Evolutionary conservation across 37 sponge, comb jelly and placozoan genomes (phyloP), one percentile per base, ranked within the genome.

Genomic region (Haliclona indistincta): DNA sequence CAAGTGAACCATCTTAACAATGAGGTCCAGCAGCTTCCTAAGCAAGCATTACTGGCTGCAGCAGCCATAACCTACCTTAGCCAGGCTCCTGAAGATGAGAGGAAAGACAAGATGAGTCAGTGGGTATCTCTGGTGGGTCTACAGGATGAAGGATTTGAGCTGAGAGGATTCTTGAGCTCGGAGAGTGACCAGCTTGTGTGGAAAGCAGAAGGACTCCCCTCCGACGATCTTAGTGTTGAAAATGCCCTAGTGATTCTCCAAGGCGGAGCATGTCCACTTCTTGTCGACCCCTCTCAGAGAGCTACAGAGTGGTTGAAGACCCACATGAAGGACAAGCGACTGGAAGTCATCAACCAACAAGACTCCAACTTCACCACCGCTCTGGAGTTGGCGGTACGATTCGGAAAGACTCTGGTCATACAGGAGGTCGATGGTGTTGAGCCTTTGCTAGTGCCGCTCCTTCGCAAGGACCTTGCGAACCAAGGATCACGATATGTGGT

Each of bases 351-450:
- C 67, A 93, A 89, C 70, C 91, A 93, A 29, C 88, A 91, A 47
- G 96, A 91, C 55, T 67, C 76, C 47, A 95, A 93, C 54, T 95
- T 98, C 79, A 82, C 91, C 51, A 98, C 99, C 8, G 74, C 91
- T n/a, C 82, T 98, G 40, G 99, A 98, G 82, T 73, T 98, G 69
- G 87, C 93, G 3, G 91, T 98, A 34, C 44, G 99, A 38, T 98
- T 98, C 83, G 99, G 99, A 2, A 98, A 98, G 75, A 94, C 93
- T 5, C 84, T 98, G 29, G 38, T 98, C 45, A 92, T 98, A 41
- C 99, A 95, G 74, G 99, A 98, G 45, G 91, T 95, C 41, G 99
- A 95, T 63, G 84, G 76, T 1, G 92, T 98, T 13, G 99, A 98
- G 47, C 99, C 99, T 23, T 76, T 95, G 3, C 70, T 98, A 4